phyloP scores from a whole-genome alignment of 2,888 invertebrate species.

The Eremobia ochroleuca region DNA sequence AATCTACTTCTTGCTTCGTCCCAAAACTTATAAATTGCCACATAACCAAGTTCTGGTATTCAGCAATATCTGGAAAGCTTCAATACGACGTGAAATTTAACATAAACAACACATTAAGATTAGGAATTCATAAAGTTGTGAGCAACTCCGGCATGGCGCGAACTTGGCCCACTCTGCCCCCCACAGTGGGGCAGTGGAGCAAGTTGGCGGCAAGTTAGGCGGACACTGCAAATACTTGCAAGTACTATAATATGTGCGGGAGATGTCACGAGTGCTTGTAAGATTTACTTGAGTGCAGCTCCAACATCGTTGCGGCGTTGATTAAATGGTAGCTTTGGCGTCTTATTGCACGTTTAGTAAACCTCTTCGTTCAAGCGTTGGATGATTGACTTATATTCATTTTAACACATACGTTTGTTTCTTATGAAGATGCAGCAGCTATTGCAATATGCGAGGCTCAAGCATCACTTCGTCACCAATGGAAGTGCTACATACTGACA shows the following conservation, averaged over 20 bases:
- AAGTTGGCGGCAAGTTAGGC: constrained; percentile 55
- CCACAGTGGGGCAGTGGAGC: constrained; percentile 28
- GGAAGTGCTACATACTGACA: neutral
- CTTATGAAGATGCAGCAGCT: neutral
- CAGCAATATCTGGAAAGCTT: constrained; percentile 48
- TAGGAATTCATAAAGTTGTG: constrained; percentile 68
- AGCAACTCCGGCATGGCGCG: constrained; percentile 42
- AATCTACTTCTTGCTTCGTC: constrained; percentile 44
- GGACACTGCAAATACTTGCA: constrained; percentile 41
- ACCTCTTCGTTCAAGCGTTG: neutral
- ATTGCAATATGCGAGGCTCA: neutral
- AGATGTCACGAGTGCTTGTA: constrained; percentile 44
- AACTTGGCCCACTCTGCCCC: constrained; percentile 40
- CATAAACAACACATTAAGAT: constrained; percentile 69
- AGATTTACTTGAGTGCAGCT: constrained; percentile 41
- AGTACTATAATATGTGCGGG: constrained; percentile 16
- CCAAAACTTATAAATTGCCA: constrained; percentile 49
- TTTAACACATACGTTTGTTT: neutral
- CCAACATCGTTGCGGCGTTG: constrained; percentile 18
- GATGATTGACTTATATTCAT: neutral
- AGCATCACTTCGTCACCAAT: neutral
- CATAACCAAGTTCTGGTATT: constrained; percentile 45
- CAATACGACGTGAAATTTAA: constrained; percentile 63
- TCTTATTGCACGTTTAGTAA: neutral
- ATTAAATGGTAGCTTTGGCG: constrained; percentile 10